Percentiles rank a stretch among this genome's conserved stretches.
phyloP scores from a whole-genome alignment of 2,888 invertebrate genomes.

The Epirrhoe alternata region DNA sequence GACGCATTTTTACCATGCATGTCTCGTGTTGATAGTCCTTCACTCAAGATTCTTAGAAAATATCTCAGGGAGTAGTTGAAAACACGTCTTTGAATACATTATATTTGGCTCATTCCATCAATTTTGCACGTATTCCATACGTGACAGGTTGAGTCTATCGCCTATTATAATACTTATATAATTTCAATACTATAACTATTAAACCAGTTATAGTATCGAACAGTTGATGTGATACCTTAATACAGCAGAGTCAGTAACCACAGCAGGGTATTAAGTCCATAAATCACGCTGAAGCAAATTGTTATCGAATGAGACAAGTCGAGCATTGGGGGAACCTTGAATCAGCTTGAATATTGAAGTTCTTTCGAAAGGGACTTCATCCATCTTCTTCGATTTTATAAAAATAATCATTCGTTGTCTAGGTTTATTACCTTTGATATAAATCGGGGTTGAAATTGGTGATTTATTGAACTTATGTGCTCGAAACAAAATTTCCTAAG shows the following conservation, averaged over 20 bases:
- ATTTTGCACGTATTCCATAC: too few species aligned
- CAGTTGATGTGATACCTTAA: constrained; percentile 37
- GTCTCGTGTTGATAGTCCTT: too few species aligned
- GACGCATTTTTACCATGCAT: too few species aligned
- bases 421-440: neutral
- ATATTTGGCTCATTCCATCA: too few species aligned
- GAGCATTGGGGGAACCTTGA: constrained; percentile 32
- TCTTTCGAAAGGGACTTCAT: constrained; percentile 8
- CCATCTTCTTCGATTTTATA: neutral
- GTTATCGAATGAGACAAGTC: constrained; percentile 59
- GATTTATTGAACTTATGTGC: neutral
- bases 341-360: constrained; percentile 35
- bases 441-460: neutral
- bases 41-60: too few species aligned
- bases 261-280: constrained; percentile 61
- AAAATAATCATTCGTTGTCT: neutral
- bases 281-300: constrained; percentile 75
- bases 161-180: too few species aligned
- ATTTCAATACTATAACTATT: neutral
- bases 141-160: too few species aligned
- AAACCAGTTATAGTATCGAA: neutral
- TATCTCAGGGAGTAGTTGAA: too few species aligned
- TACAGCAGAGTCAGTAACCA: constrained; percentile 54
- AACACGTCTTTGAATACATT: too few species aligned
- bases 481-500: neutral